Conservation (phyloP, 2,797 vertebrate species). For the Sebastes goodei region DNA sequence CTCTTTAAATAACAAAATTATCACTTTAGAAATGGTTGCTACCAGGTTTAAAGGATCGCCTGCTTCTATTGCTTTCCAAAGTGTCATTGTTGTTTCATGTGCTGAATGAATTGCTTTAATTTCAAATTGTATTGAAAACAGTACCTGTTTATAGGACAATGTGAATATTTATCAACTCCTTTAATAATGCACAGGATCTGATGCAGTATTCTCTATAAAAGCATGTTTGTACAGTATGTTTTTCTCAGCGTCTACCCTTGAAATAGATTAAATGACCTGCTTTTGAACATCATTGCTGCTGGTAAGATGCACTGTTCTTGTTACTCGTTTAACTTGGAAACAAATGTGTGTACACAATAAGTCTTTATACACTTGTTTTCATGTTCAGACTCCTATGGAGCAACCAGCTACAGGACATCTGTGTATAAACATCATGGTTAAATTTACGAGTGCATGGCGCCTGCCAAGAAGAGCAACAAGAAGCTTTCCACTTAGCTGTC, state of each 20-base stretch:
- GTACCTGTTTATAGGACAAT: neutral
- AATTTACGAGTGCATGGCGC: constrained; percentile 9
- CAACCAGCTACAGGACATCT: neutral
- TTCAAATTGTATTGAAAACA: neutral
- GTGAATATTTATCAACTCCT: neutral
- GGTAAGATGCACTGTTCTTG: neutral
- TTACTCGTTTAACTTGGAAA: neutral
- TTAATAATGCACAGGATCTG: neutral
- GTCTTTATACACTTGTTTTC: neutral
- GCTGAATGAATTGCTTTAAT: neutral
- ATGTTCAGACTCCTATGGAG: neutral
- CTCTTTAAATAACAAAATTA: neutral
- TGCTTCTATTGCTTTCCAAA: neutral
- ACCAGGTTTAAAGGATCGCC: neutral
- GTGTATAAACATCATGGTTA: neutral
- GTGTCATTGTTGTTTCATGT: neutral
- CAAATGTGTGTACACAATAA: neutral
- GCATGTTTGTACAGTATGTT: neutral
- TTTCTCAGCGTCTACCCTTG: neutral
- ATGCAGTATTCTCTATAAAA: neutral
- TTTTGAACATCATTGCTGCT: neutral
- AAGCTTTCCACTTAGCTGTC: neutral
- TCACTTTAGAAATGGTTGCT: neutral
- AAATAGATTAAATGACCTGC: neutral
- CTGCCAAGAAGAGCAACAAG: neutral